Conservation (phyloP, 2,797 vertebrate species). For the Crax fasciolata region DNA sequence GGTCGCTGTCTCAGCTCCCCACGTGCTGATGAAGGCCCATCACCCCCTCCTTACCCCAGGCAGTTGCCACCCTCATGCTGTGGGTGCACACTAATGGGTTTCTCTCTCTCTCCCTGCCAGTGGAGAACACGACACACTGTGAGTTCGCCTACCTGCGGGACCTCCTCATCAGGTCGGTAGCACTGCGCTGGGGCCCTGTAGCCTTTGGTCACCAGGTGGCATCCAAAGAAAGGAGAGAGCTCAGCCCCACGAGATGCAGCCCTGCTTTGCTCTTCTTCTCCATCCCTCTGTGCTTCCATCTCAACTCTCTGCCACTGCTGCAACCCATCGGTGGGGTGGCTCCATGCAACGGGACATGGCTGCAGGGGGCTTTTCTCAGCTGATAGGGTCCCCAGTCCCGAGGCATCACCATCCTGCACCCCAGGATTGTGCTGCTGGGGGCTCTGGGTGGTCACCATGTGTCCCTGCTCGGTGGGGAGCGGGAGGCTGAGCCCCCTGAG, state of each 20-base stretch:
- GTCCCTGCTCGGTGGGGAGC: not conserved
- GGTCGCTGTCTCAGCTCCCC: not conserved
- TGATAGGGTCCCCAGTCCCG: rapidly evolving
- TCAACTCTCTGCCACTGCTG: not conserved
- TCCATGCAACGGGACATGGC: rapidly evolving
- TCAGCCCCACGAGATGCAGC: not conserved
- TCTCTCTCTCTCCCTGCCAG: constrained; percentile 79
- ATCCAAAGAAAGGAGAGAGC: not conserved
- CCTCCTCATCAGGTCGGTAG: constrained; percentile 94
- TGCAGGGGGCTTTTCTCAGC: not conserved
- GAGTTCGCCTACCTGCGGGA: constrained; percentile 97
- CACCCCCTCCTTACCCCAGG: rapidly evolving
- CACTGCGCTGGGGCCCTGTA: not conserved
- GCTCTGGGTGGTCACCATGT: rapidly evolving
- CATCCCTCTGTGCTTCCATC: not conserved
- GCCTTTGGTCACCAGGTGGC: not conserved
- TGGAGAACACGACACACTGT: constrained; percentile 96
- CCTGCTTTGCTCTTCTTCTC: not conserved
- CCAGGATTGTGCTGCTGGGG: rapidly evolving
- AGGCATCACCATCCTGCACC: not conserved
- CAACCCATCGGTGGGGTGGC: not conserved
- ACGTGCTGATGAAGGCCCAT: rapidly evolving
- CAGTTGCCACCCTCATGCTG: rapidly evolving
- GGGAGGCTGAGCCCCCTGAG: not conserved
- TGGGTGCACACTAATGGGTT: not conserved